These are phyloP conservation scores for Phytoseiulus persimilis DNA, from an alignment of 2,888 invertebrate species.

Conservation along the genomic window DNA sequence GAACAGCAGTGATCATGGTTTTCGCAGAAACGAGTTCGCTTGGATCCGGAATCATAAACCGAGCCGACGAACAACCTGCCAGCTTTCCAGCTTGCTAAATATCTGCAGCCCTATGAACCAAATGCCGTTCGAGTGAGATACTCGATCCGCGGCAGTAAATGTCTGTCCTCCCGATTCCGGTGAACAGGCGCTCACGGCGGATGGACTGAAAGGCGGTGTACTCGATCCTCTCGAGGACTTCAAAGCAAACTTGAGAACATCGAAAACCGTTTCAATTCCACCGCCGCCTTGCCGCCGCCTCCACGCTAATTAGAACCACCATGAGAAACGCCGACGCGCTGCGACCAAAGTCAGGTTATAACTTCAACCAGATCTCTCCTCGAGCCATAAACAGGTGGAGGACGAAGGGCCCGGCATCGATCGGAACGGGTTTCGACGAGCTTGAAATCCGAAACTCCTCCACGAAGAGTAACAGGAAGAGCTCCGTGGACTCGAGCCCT, in stretches of 20 bases:
- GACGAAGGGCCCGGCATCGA: neutral
- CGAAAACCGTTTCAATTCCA: neutral
- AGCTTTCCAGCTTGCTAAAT: neutral
- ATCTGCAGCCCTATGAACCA: neutral
- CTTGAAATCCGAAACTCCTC: too few relatives aligned
- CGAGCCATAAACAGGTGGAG: neutral
- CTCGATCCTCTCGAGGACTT: neutral
- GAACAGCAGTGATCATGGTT: neutral
- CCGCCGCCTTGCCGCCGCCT: neutral
- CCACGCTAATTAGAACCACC: neutral
- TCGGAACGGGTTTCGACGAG: too few relatives aligned
- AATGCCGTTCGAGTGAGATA: neutral
- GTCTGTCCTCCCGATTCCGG: neutral
- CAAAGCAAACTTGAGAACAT: neutral
- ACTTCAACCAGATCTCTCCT: neutral
- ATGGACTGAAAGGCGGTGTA: neutral
- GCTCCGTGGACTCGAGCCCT: too few relatives aligned
- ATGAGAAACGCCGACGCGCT: neutral
- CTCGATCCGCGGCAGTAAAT: neutral
- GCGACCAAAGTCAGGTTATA: neutral
- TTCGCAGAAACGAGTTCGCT: neutral
- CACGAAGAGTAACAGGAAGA: too few relatives aligned
- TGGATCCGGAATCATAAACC: neutral
- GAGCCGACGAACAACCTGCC: neutral
- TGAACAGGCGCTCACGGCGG: neutral